Base-by-base conservation (phyloP, 2,797 vertebrate species). In the Amphiprion clarkii region DNA sequence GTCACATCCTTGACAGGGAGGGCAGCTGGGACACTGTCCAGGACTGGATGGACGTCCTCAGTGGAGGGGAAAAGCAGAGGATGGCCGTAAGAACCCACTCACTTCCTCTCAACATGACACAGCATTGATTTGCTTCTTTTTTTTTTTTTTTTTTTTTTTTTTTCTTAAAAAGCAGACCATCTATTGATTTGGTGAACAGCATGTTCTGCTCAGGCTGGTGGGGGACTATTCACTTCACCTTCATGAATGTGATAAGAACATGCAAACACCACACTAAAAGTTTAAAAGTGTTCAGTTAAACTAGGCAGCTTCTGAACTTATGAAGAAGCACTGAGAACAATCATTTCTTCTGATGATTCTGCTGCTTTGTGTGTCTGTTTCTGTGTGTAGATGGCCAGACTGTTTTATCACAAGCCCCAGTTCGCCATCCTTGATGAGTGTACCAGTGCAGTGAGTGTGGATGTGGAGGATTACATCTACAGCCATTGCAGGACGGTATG, bases 21-120 rank as follows among this genome's bases (percentile, higher is more conserved):
- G 97, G 97, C 74, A 95, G 93, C 88, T 99, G 98, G 98, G 97
- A 99, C 48, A 92, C 93, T 3, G 92, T 98, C 88, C 98, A 99
- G 93, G 98, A 99, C 69, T 99, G 98, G 98, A 99, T 99, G 97
- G 98, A 99, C 53, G 97, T 99, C 3, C 97, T 99, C 86, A 99
- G 98, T 51, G 98, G 98, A 82, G 98, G 98, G 90, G 98, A 99
- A 64, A 99, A 99, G 84, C 98, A 99, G 89, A 96, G 98, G 78
- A 99, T 99, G 97, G 98, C 98, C 17, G 98, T 99, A 93, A 92
- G 96, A 83, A 55, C 17, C 4, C 46, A 48, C 46, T 14, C 36
- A 39, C 36, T 12, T 39, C 36, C 42, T 44, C 14, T 44, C 42
- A 44, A 6, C 42, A 44, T 39, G 36, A 39, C 6, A 9, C 2